Evolutionary conservation across 2,113 vertebrate species (phyloP), one percentile per base, ranked within the genome.

Genomic region (Notarius lentiginosus): DNA sequence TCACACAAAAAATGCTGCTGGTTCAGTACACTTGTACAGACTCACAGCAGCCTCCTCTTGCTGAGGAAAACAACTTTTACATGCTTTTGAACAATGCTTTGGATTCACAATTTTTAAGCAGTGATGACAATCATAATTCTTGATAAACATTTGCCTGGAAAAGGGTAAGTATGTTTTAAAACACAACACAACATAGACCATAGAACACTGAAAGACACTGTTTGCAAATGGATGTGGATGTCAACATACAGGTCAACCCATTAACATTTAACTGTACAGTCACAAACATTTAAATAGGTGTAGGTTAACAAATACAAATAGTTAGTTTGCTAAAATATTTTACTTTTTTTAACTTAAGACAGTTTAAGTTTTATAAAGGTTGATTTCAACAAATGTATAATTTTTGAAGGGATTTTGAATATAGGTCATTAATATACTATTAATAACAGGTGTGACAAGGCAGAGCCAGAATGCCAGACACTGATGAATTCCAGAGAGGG

Each of bases 401-500:
- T 56, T 79, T 79, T 76, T 75, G 3, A 8, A 53, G 22, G 20
- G 53, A 18, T 51, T 51, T n/a, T 76, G 30, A 47, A 41, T 30
- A 14, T 15, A 76, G 20, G 22, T 53, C 49, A 79, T 18, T 30
- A 20, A 34, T 18, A 20, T 34, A 41, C 58, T 81, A 81, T 81
- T 81, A 81, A 22, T 81, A 63, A 80, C 4, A 58, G 15, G 1
- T 20, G 10, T 41, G 17, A 5, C 0, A 34, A 20, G 7, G 7
- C 17, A 47, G 14, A 30, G 27, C 79, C 53, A 58, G n/a, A 60
- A 2, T 60, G 17, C 9, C 72, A 75, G 56, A 20, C 24, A 24
- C 41, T 22, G 70, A 22, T 56, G 66, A 34, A 12, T 70, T 70
- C 58, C 18, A 11, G 24, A 82, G 11, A 75, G 84, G 87, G 87